Evolutionary conservation across 2,113 vertebrate genomes (phyloP).

Genomic region (Chloropsis cyanopogon): DNA sequence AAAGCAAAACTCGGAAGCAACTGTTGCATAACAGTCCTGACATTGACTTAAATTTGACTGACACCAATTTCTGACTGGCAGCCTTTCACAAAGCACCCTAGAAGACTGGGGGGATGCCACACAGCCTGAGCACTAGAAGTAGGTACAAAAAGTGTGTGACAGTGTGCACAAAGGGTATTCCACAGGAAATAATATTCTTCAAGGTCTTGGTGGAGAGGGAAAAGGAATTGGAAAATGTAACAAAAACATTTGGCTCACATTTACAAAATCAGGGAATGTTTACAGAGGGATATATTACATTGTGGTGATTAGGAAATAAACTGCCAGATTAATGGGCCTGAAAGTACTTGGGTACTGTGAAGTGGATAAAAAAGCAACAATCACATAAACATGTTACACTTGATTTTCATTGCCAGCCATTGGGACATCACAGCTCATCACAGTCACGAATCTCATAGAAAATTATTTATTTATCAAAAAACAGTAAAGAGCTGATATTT

Average conservation of each 20-base stretch:
- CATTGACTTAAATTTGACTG: slow-evolving; percentile 36
- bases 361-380: not conserved
- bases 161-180: not conserved
- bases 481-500: not conserved
- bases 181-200: not conserved
- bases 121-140: not conserved
- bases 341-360: not conserved
- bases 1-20: slow-evolving; percentile 69
- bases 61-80: slow-evolving; percentile 2
- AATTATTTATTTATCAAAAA: not conserved
- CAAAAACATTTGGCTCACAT: not conserved
- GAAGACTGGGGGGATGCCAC: not conserved
- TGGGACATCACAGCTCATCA: not conserved
- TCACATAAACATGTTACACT: not conserved
- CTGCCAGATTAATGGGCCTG: not conserved
- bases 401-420: not conserved
- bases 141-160: not conserved
- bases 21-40: slow-evolving; percentile 4
- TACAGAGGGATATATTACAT: not conserved
- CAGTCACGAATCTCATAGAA: not conserved
- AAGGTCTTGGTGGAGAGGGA: not conserved
- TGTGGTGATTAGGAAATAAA: not conserved
- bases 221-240: not conserved
- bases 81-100: slow-evolving; percentile 16
- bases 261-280: not conserved